Percentiles rank a stretch among this genome's conserved stretches.
phyloP scores from a whole-genome alignment of 2,888 invertebrate species.

The Spialia ferax region DNA sequence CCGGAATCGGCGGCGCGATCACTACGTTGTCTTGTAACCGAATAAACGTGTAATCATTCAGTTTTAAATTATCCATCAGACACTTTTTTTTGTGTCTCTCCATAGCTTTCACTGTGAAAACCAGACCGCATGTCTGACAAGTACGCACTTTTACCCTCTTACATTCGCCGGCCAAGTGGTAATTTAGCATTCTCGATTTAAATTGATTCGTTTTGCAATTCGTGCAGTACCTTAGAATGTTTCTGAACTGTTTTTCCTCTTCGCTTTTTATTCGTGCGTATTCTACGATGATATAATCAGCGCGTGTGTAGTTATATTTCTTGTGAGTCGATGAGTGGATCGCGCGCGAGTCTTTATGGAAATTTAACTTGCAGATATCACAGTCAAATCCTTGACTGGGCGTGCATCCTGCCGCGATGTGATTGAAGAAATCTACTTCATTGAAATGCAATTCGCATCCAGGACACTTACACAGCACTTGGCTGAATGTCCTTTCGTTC shows the following conservation, averaged over 20 bases:
- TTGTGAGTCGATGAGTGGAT: constrained; percentile 49
- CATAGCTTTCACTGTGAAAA: constrained; percentile 34
- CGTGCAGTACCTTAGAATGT: constrained; percentile 40
- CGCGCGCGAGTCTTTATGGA: constrained; percentile 36
- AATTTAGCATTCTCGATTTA: background rate
- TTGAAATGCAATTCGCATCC: constrained; percentile 57
- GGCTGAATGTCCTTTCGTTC: constrained; percentile 46
- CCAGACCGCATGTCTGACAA: constrained; percentile 48
- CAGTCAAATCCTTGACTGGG: constrained; percentile 46
- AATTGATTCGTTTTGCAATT: constrained; percentile 43
- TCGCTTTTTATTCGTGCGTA: background rate
- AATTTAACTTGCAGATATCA: constrained; percentile 48
- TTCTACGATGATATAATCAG: constrained; percentile 26
- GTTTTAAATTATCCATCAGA: constrained; percentile 38
- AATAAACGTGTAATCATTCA: constrained; percentile 53
- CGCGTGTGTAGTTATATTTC: background rate
- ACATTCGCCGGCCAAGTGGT: background rate
- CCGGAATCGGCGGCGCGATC: constrained; percentile 51
- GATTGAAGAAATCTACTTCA: constrained; percentile 52
- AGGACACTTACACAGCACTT: constrained; percentile 54
- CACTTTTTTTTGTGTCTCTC: constrained; percentile 43
- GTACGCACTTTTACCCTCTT: background rate
- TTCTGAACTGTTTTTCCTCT: constrained; percentile 19
- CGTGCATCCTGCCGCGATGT: constrained; percentile 43
- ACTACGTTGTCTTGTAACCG: constrained; percentile 44